Evolutionary conservation across 2,113 vertebrate genomes (phyloP).

Genomic region (Cyanoliseus patagonus): DNA sequence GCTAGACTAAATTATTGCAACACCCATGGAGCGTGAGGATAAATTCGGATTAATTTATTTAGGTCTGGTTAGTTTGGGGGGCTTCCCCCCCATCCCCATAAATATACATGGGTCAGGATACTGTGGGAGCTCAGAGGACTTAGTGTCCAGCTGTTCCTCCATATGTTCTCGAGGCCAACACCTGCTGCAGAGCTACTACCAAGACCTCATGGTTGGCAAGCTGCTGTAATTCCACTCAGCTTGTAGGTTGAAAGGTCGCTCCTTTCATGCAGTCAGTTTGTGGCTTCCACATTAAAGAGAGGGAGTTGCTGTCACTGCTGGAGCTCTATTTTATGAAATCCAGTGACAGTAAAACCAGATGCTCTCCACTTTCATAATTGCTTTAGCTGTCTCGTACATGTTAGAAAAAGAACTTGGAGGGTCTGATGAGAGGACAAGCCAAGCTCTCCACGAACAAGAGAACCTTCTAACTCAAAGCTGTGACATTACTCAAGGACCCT

Average conservation of each 20-base stretch:
- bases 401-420: slow-evolving; percentile 2
- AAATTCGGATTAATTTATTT: background rate
- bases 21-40: background rate
- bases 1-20: background rate
- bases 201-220: slow-evolving; percentile 38
- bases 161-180: slow-evolving; percentile 32
- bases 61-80: background rate
- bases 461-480: slow-evolving; percentile 7
- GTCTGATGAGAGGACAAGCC: background rate
- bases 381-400: background rate
- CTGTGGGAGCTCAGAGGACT: slow-evolving; percentile 25
- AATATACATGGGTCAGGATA: slow-evolving; percentile 26
- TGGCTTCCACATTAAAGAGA: slow-evolving; percentile 4
- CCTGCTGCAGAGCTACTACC: slow-evolving; percentile 42
- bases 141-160: slow-evolving; percentile 48
- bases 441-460: background rate
- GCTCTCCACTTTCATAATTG: background rate
- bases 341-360: slow-evolving; percentile 18
- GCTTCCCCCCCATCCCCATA: background rate
- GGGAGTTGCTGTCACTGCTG: slow-evolving; percentile 18
- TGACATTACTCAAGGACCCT: background rate
- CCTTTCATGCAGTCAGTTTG: slow-evolving; percentile 35
- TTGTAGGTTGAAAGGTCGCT: slow-evolving; percentile 48
- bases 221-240: slow-evolving; percentile 17
- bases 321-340: slow-evolving; percentile 17